Base-by-base conservation (phyloP, 30 jellyfish, hydroid and myxozoan species). In the Hydractinia echinata region DNA sequence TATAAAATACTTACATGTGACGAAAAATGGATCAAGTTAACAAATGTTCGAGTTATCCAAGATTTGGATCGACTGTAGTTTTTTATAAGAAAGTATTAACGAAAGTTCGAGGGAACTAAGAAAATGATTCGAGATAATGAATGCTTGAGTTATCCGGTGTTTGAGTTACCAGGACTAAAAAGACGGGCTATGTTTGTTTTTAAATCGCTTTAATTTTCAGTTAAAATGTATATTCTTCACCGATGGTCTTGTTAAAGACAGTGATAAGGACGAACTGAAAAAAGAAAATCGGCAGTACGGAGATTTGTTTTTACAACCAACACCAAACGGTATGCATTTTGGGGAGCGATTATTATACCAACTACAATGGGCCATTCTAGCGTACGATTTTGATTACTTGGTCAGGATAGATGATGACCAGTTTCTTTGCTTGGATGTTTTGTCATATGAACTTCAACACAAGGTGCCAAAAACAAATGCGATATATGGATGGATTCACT, bases 331-430 rank as follows among this genome's bases (percentile, higher is more conserved):
- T 61, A 80, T 90, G 19, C 93, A 85, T 66, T 90, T 90, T 74
- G 97, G 97, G 48, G 74, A 77, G 81, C 62, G 97, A 72, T 90
- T 85, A 68, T 44, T 90, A 70, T 90, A 85, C 67, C 97, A 90
- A 77, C 49, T 90, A 89, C 83, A 82, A 16, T 90, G 97, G 97
- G 97, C 97, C 3, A 53, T 86, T 85, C 86, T 79, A 76, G 82
- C 81, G 66, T 90, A 81, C 77, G 95, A 90, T 9, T 90, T 90
- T 58, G 94, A 85, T 53, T 90, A 90, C 61, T 90, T 90, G 76
- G 16, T 90, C 73, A 87, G 97, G 13, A 60, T 82, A 69, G 97
- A 90, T 70, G 97, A 90, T 51, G 97, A 90, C 56, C 80, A 85
- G 14, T 85, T 85, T 69, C 76, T 90, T 48, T 90, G 97, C 72